Evolutionary conservation across 2,797 vertebrate species (phyloP).

Genomic region (Rhinatrema bivittatum): DNA sequence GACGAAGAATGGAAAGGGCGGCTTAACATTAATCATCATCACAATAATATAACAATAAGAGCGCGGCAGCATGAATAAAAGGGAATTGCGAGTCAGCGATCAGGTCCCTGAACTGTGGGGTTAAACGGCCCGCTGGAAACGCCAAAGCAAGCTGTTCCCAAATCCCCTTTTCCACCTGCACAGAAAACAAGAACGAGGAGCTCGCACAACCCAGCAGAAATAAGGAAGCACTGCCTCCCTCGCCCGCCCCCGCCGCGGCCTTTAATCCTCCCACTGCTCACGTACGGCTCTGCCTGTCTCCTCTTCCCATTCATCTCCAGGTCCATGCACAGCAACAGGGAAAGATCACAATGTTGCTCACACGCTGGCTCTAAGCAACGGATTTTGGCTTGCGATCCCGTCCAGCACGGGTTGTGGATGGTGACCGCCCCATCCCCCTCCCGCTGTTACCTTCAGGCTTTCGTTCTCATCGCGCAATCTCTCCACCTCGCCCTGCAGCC

Average conservation of each 20-base stretch:
- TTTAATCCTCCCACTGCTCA: not conserved
- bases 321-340: not conserved
- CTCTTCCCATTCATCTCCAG: not conserved
- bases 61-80: no score
- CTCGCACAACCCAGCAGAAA: not conserved
- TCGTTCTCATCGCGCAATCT: slow-evolving; percentile 87
- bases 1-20: slow-evolving; percentile 6
- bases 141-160: no score
- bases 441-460: slow-evolving; percentile 74
- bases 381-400: no score
- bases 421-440: slow-evolving; percentile 16
- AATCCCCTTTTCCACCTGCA: no score
- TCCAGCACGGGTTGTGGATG: no score
- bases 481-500: slow-evolving; percentile 77
- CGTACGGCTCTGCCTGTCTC: no score
- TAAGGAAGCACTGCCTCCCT: not conserved
- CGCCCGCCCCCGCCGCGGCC: not conserved
- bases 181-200: not conserved
- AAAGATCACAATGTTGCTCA: not conserved
- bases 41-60: not conserved
- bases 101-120: not conserved
- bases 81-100: no score
- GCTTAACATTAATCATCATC: slow-evolving; percentile 3
- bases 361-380: not conserved
- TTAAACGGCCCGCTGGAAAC: not conserved